These are phyloP conservation scores for Chiroxiphia lanceolata DNA, from an alignment of 2,797 vertebrate genomes.

Conservation along the genomic window DNA sequence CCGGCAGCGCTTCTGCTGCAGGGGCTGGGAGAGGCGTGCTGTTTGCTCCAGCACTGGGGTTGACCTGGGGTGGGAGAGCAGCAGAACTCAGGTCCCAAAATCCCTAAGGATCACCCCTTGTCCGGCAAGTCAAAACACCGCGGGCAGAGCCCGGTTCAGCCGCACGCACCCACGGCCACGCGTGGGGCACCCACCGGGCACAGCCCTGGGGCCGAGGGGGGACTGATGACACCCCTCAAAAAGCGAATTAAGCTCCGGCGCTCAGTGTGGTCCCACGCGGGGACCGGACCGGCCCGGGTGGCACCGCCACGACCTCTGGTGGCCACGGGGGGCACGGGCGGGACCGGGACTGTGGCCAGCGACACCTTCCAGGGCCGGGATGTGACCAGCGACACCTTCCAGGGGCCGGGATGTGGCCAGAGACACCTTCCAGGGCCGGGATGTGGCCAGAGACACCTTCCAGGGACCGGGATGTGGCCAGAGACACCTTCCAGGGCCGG, in stretches of 20 bases:
- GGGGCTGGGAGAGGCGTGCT: not conserved
- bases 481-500: not conserved
- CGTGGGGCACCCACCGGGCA: not conserved
- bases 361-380: not conserved
- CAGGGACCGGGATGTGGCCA: not conserved
- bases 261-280: no score
- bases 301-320: not conserved
- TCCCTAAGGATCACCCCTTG: not conserved
- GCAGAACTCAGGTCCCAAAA: not conserved
- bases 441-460: no score
- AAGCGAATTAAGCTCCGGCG: not conserved
- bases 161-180: not conserved
- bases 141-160: not conserved
- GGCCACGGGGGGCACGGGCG: not conserved
- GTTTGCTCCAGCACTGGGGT: not conserved
- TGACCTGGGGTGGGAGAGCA: rapidly evolving
- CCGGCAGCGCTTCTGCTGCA: not conserved
- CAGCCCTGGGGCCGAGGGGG: not conserved
- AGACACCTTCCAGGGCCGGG: not conserved
- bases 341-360: not conserved
- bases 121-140: not conserved
- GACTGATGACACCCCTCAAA: not conserved
- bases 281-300: no score
- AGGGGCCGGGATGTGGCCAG: not conserved
- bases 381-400: no score